phyloP scores from a whole-genome alignment of 2,888 invertebrate species.

The Tipula unca region DNA sequence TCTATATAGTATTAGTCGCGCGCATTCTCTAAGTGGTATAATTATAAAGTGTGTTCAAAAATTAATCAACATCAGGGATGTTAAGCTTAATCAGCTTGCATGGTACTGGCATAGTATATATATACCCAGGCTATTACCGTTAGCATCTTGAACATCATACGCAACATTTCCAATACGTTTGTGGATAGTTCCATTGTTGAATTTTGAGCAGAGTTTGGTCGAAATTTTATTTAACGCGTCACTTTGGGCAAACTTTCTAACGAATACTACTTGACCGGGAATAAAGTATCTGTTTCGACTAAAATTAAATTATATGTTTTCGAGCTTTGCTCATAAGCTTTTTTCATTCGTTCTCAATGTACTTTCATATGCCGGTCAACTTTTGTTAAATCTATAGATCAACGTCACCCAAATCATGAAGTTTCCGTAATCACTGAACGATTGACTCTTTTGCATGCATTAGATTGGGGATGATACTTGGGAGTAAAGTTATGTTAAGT shows the following conservation, averaged over 20 bases:
- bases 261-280: not conserved
- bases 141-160: not conserved
- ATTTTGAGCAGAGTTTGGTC: not conserved
- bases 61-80: no score
- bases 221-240: not conserved
- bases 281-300: not conserved
- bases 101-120: not conserved
- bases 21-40: no score
- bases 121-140: not conserved
- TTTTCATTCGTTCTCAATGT: not conserved
- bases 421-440: no score
- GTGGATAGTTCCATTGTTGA: not conserved
- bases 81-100: no score
- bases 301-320: not conserved
- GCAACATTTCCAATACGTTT: not conserved
- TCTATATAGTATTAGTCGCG: no score
- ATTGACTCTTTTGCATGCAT: no score
- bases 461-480: no score
- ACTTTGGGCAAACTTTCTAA: not conserved
- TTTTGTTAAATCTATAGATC: no score
- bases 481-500: no score
- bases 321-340: not conserved
- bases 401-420: no score
- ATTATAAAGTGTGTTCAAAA: no score
- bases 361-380: no score